phyloP scores from a whole-genome alignment of 1,140 invertebrate genomes.

The Popillia japonica region DNA sequence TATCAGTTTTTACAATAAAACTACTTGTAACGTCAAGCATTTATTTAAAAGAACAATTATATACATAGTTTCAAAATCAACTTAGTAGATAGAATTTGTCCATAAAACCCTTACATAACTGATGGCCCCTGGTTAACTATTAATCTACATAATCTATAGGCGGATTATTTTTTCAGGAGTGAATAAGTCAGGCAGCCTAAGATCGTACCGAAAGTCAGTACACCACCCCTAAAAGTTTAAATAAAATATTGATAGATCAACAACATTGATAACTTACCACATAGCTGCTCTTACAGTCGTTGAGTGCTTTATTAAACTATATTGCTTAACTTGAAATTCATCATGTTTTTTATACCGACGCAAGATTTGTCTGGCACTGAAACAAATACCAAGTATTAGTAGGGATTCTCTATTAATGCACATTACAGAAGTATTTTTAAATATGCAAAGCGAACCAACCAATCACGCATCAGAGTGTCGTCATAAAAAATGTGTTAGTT shows the following conservation, averaged over 20 bases:
- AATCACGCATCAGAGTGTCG: no score
- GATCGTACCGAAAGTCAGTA: constrained; percentile 45
- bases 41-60: no score
- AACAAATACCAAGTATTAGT: not conserved
- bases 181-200: constrained; percentile 43
- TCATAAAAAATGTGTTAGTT: no score
- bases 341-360: constrained; percentile 60
- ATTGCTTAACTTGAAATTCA: constrained; percentile 62
- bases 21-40: no score
- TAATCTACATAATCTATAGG: not conserved
- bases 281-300: constrained; percentile 42
- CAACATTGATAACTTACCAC: constrained; percentile 39
- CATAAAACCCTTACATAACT: no score
- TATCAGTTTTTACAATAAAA: no score
- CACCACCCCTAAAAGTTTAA: constrained; percentile 47
- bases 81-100: no score
- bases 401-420: no score
- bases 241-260: constrained; percentile 34
- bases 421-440: no score
- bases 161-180: not conserved
- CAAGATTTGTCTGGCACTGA: constrained; percentile 64
- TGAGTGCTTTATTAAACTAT: constrained; percentile 63
- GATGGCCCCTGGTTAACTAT: no score
- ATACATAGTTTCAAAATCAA: no score
- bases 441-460: no score